Base-by-base conservation (phyloP, 2,797 vertebrate species). In the Spheniscus humboldti region DNA sequence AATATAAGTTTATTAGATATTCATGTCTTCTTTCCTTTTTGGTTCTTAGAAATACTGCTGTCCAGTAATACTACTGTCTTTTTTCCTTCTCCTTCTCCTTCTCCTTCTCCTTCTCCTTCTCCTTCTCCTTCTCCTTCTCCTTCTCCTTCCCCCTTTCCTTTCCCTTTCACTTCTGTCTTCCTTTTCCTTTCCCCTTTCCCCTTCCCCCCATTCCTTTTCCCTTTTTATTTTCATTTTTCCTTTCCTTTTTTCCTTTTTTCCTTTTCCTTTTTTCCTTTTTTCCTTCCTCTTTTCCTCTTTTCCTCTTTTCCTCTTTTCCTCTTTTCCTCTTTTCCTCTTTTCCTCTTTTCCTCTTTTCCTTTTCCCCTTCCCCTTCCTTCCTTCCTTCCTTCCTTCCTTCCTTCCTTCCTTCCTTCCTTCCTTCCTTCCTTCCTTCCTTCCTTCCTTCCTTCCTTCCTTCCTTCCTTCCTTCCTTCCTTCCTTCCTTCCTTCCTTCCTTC, bases 91-190 rank as follows among this genome's bases (percentile, higher is more conserved):
- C 3, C 3, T 4, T 47, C 41, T 1, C 13, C n/a, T 69, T 50
- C 8, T 2, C 11, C 3, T 33, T 35, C 9, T 6, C 31, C 25
- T 22, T 23, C 2, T 5, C 17, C 16, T 30, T 13, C 6, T 5
- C 24, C 35, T 35, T 35, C 35, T 35, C 35, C 35, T 35, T 35
- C 35, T 35, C 35, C 35, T 35, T 35, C 35, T 35, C 35, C 37
- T 43, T 18, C 9, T 37, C 37, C 39, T 13, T 39, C 12, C 10
- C 3, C 4, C 10, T 43, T 25, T 6, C 8, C 13, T 11, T 67
- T 15, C 8, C 11, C 8, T 8, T 25, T 18, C 48, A 22, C 13
- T 24, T 31, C 35, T 6, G 30, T 43, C 19, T 24, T 22, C 12
- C 11, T 41, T 31, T 12, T 24, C 17, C 35, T 41, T 41, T 41